phyloP scores from a whole-genome alignment of 2,797 vertebrate species.

The Leptoclinus maculatus region DNA sequence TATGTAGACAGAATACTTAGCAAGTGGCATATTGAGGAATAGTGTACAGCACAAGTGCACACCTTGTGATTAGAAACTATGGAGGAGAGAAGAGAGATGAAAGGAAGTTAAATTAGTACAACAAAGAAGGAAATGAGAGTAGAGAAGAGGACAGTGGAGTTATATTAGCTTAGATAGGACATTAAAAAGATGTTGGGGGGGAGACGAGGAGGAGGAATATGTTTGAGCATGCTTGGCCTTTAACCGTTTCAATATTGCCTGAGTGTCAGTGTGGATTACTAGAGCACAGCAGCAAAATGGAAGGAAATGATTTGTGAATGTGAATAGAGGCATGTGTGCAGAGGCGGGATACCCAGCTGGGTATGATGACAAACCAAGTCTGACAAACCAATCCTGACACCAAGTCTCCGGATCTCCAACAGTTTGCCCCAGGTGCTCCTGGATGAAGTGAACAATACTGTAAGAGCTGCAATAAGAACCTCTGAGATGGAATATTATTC shows the following conservation, averaged over 20 bases:
- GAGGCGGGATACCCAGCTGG: conserved; percentile 25
- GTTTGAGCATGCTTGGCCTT: conserved; percentile 30
- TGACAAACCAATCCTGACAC: conserved; percentile 24
- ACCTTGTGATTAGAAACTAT: neutral
- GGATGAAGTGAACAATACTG: conserved; percentile 31
- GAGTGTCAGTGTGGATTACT: conserved; percentile 51
- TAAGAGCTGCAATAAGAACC: conserved; percentile 10
- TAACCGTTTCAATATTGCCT: conserved; percentile 21
- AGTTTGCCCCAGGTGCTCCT: neutral
- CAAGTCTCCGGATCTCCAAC: conserved; percentile 17
- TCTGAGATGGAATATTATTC: conserved; percentile 2
- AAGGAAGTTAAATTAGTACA: conserved; percentile 14
- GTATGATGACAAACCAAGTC: conserved; percentile 31
- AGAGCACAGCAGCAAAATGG: conserved; percentile 30
- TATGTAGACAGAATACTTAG: neutral
- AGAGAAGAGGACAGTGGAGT: conserved; percentile 28
- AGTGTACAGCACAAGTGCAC: neutral
- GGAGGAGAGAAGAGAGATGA: conserved; percentile 5
- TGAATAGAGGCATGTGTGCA: conserved; percentile 40
- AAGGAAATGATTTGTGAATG: conserved; percentile 49
- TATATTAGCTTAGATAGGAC: conserved; percentile 20
- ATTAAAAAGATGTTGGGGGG: neutral
- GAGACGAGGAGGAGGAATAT: neutral
- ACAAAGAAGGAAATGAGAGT: neutral
- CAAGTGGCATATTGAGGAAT: neutral